Conservation (phyloP, 1,140 invertebrate genomes). For the Acromyrmex charruanus region DNA sequence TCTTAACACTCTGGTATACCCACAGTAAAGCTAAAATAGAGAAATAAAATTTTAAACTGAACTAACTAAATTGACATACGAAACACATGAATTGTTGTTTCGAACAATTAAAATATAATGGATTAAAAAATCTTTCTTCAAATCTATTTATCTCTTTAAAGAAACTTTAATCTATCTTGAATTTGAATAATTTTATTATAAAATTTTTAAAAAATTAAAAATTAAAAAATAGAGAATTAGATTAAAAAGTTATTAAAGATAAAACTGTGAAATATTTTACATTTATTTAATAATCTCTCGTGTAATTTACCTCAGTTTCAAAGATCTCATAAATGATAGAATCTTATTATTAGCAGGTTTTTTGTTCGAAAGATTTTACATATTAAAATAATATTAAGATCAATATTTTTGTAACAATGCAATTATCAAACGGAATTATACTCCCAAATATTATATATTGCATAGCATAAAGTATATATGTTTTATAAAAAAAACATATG, state of each 20-base stretch:
- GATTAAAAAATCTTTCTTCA: background rate
- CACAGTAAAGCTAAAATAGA: constrained; percentile 34
- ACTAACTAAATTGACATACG: background rate
- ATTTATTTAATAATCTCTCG: background rate
- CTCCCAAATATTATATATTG: constrained; percentile 38
- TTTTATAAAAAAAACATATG: constrained; percentile 40
- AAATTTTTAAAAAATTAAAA: background rate
- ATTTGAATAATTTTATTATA: background rate
- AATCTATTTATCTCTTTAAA: constrained; percentile 1
- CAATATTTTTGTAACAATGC: constrained; percentile 42
- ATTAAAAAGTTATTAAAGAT: background rate
- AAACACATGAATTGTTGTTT: background rate
- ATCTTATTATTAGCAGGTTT: constrained; percentile 16
- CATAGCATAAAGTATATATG: constrained; percentile 35
- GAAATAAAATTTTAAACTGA: constrained; percentile 2
- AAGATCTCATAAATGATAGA: constrained; percentile 6
- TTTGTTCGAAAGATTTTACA: constrained; percentile 21
- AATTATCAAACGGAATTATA: constrained; percentile 34
- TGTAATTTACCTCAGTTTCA: background rate
- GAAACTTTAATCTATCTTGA: constrained; percentile 11
- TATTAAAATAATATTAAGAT: constrained; percentile 45
- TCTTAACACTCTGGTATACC: constrained; percentile 62
- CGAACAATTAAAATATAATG: background rate
- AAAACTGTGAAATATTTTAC: background rate
- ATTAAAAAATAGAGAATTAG: background rate